Percentiles rank a stretch among this genome's conserved stretches.
phyloP scores from a whole-genome alignment of 2,113 vertebrate genomes.

The Haliaeetus leucogaster region DNA sequence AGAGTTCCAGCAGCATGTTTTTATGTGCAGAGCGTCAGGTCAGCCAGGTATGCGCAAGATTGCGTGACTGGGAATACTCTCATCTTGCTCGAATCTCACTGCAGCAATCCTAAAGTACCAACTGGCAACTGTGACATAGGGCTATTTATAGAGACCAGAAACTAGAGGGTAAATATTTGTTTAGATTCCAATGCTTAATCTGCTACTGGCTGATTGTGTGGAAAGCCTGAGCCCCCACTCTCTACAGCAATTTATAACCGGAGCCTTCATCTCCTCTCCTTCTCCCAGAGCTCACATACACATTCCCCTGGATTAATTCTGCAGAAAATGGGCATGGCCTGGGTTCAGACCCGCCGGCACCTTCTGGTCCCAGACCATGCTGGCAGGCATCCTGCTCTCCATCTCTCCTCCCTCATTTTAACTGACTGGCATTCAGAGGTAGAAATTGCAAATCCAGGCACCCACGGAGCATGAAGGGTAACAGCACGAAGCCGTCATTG shows the following conservation, averaged over 20 bases:
- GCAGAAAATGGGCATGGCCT: neutral
- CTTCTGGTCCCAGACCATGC: neutral
- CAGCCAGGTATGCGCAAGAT: neutral
- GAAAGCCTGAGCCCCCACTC: neutral
- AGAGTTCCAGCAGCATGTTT: neutral
- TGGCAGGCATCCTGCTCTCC: neutral
- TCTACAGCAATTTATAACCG: neutral
- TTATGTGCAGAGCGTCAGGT: neutral
- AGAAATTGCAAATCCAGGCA: neutral
- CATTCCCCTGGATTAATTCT: neutral
- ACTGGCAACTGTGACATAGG: neutral
- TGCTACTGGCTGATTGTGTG: neutral
- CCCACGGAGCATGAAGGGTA: fast-evolving
- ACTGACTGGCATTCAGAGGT: neutral
- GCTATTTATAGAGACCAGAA: neutral
- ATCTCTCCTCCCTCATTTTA: neutral
- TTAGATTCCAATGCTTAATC: neutral
- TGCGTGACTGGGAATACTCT: neutral
- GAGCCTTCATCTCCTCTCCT: neutral
- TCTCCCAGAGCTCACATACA: neutral
- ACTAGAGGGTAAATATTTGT: neutral
- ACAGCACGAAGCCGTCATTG: neutral
- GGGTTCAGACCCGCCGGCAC: neutral
- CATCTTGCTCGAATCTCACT: neutral
- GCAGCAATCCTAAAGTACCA: neutral